phyloP scores from a whole-genome alignment of 2,888 invertebrate species.

The Pristionchus fissidentatus region DNA sequence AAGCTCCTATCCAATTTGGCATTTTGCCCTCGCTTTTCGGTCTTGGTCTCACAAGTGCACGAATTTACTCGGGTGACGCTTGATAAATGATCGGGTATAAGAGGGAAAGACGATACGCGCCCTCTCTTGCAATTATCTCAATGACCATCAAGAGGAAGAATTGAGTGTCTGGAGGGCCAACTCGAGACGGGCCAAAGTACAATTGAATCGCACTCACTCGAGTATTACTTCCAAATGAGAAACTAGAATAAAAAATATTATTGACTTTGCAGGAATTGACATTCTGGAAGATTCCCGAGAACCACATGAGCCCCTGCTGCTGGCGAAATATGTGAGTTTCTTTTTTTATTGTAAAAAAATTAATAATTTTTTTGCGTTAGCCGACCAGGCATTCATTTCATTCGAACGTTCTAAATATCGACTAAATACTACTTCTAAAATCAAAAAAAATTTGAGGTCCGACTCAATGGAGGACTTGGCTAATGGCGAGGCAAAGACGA shows the following conservation, averaged over 20 bases:
- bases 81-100: neutral
- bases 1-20: no score
- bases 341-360: no score
- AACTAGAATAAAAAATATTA: neutral
- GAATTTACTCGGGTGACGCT: neutral
- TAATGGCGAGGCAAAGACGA: constrained; percentile 60
- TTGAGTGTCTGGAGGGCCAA: neutral
- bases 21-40: no score
- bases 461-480: constrained; percentile 69
- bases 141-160: constrained; percentile 46
- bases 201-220: neutral
- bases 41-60: neutral
- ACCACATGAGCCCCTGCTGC: constrained; percentile 68
- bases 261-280: constrained; percentile 56
- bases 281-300: constrained; percentile 70
- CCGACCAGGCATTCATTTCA: no score
- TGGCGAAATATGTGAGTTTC: constrained; percentile 65
- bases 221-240: neutral
- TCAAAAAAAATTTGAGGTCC: constrained; percentile 58
- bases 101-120: neutral
- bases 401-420: no score
- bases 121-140: neutral
- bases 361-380: no score
- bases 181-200: neutral
- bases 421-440: neutral